Percentiles rank a stretch among this genome's conserved stretches.
phyloP scores from a whole-genome alignment of 2,113 vertebrate genomes.

The Sinocyclocheilus anshuiensis region DNA sequence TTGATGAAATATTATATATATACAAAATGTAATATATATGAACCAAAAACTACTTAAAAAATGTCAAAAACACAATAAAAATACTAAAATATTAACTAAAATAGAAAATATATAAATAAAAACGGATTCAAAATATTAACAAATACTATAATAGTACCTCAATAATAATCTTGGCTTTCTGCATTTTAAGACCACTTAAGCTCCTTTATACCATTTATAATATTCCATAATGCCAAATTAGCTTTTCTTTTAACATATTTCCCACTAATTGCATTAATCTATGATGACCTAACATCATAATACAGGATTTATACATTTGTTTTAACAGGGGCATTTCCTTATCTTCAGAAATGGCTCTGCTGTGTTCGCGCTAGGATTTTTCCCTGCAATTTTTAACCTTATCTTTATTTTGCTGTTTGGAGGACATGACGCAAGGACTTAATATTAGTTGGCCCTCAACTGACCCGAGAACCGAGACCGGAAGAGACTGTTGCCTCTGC shows the following conservation, averaged over 20 bases:
- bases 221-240: constrained; percentile 15
- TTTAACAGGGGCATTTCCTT: constrained; percentile 17
- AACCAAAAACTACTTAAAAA: no score
- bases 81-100: neutral
- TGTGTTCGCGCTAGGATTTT: neutral
- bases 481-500: constrained; percentile 25
- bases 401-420: constrained; percentile 12
- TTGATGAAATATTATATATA: no score
- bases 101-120: neutral
- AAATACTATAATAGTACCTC: neutral
- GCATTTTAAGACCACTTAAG: neutral
- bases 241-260: neutral
- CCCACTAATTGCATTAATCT: constrained; percentile 26
- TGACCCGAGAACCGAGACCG: constrained; percentile 28
- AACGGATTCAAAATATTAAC: no score
- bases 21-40: no score
- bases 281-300: neutral
- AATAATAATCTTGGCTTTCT: neutral
- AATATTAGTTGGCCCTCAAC: constrained; percentile 35
- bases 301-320: neutral
- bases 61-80: no score
- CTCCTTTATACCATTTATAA: neutral
- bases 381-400: constrained; percentile 6
- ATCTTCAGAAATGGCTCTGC: neutral
- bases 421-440: constrained; percentile 10